Base-by-base conservation (phyloP, 1,140 invertebrate genomes). In the Octopus bimaculoides region DNA sequence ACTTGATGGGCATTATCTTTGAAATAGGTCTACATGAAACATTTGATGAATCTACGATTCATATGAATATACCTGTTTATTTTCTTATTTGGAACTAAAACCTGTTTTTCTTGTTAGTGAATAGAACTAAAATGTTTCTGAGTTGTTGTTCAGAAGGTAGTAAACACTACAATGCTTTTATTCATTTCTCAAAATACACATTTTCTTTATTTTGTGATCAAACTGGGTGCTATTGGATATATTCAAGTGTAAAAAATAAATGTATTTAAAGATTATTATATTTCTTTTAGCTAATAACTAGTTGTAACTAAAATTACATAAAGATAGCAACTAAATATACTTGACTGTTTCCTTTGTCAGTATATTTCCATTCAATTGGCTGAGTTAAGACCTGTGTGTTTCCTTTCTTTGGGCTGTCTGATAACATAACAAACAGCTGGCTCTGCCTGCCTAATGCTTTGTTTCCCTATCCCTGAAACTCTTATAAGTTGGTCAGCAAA, bases 291-390 rank as follows among this genome's bases (percentile, higher is more conserved):
- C 77, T 41, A 71, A n/a, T 41, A 54, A 26, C 52, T 14, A 14
- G 54, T 12, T 41, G 54, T 52, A 79, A 53, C 26, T 41, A 71
- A 73, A 71, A 52, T 69, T n/a, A 17, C 26, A 79, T 41, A 75
- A 61, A 75, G 69, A 73, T 41, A 56, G 54, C 75, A 26, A 79
- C 20, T 10, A 76, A 61, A 55, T 56, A 14, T 8, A n/a, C n/a
- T 41, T 9, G 10, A 53, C 12, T 71, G 20, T 52, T 61, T 5
- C 52, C 26, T 41, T 41, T 41, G 26, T 41, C 26, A 73, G 55
- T 41, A 12, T 14, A 69, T 5, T 61, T 12, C 41, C 14, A 73
- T n/a, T 12, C 5, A 5, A 20, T 12, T 73, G 66, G 10, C 52
- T 12, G 26, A 10, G 55, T 56, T 6, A n/a, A 56, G 5, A 56